Percentiles rank a stretch among this genome's conserved stretches.
These are phyloP conservation scores for Uria lomvia DNA, from an alignment of 2,113 vertebrate genomes.

Conservation along the genomic window DNA sequence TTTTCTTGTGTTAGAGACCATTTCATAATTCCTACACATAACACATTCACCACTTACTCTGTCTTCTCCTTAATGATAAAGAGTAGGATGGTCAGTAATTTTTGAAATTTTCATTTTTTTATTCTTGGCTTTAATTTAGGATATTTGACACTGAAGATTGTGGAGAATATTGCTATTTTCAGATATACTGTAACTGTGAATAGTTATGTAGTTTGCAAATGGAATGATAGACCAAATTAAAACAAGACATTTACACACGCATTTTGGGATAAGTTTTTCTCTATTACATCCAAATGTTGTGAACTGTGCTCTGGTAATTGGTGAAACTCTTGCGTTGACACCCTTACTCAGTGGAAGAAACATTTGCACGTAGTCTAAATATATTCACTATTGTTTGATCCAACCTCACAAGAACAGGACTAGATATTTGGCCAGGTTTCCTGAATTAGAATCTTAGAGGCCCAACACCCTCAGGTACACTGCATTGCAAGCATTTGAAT, in stretches of 20 bases:
- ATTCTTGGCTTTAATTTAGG: neutral
- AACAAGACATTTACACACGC: neutral
- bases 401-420: neutral
- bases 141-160: neutral
- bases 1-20: neutral
- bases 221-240: neutral
- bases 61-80: neutral
- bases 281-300: neutral
- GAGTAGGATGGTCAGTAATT: neutral
- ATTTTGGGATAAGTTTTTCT: neutral
- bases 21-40: neutral
- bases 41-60: neutral
- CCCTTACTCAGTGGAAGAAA: neutral
- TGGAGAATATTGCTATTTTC: neutral
- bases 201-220: neutral
- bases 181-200: neutral
- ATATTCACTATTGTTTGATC: neutral
- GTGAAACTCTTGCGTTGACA: neutral
- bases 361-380: neutral
- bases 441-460: neutral
- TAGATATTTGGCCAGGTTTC: neutral
- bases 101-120: neutral
- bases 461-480: fast-evolving
- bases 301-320: neutral
- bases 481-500: neutral